Conservation (phyloP, 2,888 invertebrate species). For the Machimus atricapillus region DNA sequence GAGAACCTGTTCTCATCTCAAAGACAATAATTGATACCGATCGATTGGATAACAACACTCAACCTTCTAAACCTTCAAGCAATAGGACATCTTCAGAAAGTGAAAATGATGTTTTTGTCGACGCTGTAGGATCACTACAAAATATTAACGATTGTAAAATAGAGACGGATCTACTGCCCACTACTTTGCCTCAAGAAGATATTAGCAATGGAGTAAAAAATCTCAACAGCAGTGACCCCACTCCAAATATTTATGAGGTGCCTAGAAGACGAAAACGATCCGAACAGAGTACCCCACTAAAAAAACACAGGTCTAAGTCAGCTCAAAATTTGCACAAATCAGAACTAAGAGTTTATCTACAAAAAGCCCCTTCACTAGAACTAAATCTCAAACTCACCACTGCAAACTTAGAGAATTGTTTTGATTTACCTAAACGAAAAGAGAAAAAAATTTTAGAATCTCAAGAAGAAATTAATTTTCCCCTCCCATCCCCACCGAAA, state of each 20-base stretch:
- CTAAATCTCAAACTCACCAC: constrained; percentile 52
- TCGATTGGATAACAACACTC: constrained; percentile 52
- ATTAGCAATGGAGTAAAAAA: background rate
- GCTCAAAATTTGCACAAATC: constrained; percentile 58
- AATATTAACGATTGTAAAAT: constrained; percentile 47
- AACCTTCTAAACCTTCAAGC: constrained; percentile 25
- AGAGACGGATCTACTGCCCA: constrained; percentile 48
- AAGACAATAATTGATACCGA: constrained; percentile 60
- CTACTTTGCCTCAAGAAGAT: constrained; percentile 26
- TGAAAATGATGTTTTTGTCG: constrained; percentile 58
- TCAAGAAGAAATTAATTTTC: background rate
- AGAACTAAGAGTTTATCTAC: constrained; percentile 57
- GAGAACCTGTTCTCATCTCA: constrained; percentile 60
- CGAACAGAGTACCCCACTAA: constrained; percentile 42
- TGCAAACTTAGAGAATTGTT: constrained; percentile 51
- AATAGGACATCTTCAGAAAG: constrained; percentile 53
- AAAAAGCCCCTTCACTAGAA: constrained; percentile 58
- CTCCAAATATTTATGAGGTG: background rate
- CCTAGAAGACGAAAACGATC: background rate
- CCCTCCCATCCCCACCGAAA: background rate
- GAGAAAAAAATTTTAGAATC: background rate
- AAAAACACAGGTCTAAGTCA: constrained; percentile 57
- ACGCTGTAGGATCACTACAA: constrained; percentile 56
- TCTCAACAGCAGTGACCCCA: constrained; percentile 29
- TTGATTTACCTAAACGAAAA: constrained; percentile 51